Evolutionary conservation across 1,140 invertebrate species (phyloP).

Genomic region (Galleria mellonella): DNA sequence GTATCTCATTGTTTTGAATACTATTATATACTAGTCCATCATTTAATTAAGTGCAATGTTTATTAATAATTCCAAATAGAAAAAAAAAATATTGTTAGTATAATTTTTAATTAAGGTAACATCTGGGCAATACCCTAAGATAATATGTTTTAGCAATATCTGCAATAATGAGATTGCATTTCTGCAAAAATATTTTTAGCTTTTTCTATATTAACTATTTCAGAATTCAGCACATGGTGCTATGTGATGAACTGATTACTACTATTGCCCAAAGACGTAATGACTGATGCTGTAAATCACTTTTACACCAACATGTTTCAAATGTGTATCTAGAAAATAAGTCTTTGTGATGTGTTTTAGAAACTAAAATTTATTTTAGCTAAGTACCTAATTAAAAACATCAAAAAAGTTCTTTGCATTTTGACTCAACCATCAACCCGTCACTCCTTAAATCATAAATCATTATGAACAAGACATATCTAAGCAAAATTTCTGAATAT

Average conservation of each 20-base stretch:
- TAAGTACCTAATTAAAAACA: neutral
- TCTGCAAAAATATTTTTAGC: too few species aligned
- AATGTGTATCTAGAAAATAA: neutral
- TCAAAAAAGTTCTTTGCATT: too few species aligned
- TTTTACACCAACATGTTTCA: neutral
- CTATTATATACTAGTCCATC: conserved; percentile 56
- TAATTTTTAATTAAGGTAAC: neutral
- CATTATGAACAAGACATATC: too few species aligned
- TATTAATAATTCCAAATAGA: conserved; percentile 16
- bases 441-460: too few species aligned
- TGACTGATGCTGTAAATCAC: conserved; percentile 10
- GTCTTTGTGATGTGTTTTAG: conserved; percentile 9
- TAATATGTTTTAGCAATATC: too few species aligned
- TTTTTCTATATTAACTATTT: too few species aligned
- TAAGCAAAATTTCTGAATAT: too few species aligned
- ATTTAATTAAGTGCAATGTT: conserved; percentile 18
- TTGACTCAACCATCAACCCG: too few species aligned
- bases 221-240: too few species aligned
- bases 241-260: neutral
- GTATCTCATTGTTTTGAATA: conserved; percentile 41
- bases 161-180: too few species aligned
- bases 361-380: conserved; percentile 1
- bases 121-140: too few species aligned
- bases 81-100: conserved; percentile 11
- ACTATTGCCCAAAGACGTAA: conserved; percentile 11